Percentiles rank a stretch among this genome's conserved stretches.
Conservation (phyloP, 2,888 invertebrate species). For the Drosophila atripex region DNA sequence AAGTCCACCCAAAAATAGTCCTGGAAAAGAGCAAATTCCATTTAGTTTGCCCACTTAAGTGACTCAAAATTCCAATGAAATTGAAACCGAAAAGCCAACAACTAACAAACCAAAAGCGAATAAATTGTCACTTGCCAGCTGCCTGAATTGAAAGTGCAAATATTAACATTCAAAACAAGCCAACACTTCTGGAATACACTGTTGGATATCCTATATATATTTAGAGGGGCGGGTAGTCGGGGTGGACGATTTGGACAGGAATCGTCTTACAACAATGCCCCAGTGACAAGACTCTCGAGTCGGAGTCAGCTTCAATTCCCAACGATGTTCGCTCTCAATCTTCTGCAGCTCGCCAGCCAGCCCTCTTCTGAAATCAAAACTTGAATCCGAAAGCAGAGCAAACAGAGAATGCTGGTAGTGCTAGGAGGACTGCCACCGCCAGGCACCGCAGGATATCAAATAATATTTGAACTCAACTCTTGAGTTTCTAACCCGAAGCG, state of each 20-base stretch:
- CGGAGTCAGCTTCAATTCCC: constrained; percentile 17
- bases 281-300: constrained; percentile 71
- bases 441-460: constrained; percentile 76
- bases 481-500: constrained; percentile 14
- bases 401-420: constrained; percentile 51
- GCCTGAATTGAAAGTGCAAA: constrained; percentile 73
- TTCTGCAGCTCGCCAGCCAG: constrained; percentile 28
- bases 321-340: constrained; percentile 21
- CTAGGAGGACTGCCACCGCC: constrained; percentile 27
- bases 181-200: constrained; percentile 68
- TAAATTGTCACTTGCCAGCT: constrained; percentile 75
- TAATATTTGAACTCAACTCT: constrained; percentile 70
- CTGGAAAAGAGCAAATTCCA: constrained; percentile 55
- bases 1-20: constrained; percentile 14
- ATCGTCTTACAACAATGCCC: constrained; percentile 55
- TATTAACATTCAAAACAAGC: constrained; percentile 79
- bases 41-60: constrained; percentile 42
- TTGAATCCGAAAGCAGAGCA: constrained; percentile 64
- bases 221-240: constrained; percentile 6
- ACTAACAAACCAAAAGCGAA: constrained; percentile 56
- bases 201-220: constrained; percentile 27
- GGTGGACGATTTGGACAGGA: constrained; percentile 19
- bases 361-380: constrained; percentile 64
- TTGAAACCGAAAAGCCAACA: constrained; percentile 52
- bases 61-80: constrained; percentile 57